These are phyloP conservation scores for Mirounga angustirostris DNA, from an alignment of 2,113 vertebrate genomes.

Conservation along the genomic window DNA sequence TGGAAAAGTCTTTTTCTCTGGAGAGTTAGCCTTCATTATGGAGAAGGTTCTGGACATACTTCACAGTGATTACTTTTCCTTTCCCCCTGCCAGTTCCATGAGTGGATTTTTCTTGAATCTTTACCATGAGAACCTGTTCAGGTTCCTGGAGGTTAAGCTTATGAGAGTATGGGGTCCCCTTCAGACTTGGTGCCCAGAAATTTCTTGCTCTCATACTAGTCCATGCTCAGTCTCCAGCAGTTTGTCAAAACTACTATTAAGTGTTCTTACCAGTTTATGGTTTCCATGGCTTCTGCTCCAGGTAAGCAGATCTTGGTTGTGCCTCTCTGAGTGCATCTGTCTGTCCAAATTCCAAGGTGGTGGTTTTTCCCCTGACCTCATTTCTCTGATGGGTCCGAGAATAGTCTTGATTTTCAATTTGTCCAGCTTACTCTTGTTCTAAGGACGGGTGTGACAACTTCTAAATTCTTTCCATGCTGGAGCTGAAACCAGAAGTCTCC, in stretches of 20 bases:
- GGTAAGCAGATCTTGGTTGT: not conserved
- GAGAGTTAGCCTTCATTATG: not conserved
- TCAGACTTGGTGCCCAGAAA: not conserved
- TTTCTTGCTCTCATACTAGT: not conserved
- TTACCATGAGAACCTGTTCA: not conserved
- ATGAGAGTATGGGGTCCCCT: not conserved
- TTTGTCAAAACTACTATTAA: not conserved
- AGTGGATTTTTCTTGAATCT: not conserved
- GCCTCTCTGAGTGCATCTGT: not conserved
- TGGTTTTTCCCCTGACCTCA: not conserved
- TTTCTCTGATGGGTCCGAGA: not conserved
- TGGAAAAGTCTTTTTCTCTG: slow-evolving; percentile 27
- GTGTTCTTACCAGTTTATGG: not conserved
- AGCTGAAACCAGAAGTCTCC: slow-evolving; percentile 48
- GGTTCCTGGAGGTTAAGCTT: not conserved
- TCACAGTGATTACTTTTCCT: slow-evolving; percentile 1
- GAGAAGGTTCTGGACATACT: not conserved
- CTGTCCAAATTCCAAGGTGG: slow-evolving; percentile 14
- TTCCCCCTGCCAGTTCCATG: not conserved
- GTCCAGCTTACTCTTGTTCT: slow-evolving; percentile 18
- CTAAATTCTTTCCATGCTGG: slow-evolving; percentile 33
- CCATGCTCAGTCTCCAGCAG: not conserved
- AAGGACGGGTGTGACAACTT: not conserved
- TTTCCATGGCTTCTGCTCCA: not conserved
- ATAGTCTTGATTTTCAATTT: slow-evolving; percentile 50